Base-by-base conservation (phyloP, 2,888 invertebrate genomes). In the Drosophila sordidapex region DNA sequence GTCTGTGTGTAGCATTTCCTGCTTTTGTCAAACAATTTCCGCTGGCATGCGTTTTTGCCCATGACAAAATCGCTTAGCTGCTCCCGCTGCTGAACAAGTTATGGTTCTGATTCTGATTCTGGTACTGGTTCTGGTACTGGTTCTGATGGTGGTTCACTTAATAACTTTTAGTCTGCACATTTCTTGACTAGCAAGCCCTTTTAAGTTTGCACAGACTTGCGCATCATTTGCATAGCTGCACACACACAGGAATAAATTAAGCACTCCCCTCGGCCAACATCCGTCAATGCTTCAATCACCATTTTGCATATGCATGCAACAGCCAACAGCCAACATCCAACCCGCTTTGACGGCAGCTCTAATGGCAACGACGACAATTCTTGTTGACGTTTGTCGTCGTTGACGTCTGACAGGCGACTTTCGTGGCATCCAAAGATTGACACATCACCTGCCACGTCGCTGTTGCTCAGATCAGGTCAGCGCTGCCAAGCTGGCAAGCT, bases 11-110 rank as follows among this genome's bases (percentile, higher is more conserved):
- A 79, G 80, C 84, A 77, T 79, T 77, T 89, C 71, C 84, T 70
- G 82, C 85, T 77, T 83, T 85, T 89, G 88, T 90, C 79, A 67
- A 82, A 86, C 83, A 79, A 83, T 86, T 89, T 89, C 90, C 90
- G 81, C 63, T 70, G 46, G 61, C 83, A 76, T 65, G 72, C 63
- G 35, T 65, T 77, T 73, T 29, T 56, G 53, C 59, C 43, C 54
- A 71, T 33, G 60, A 61, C 51, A 79, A 53, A 46, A 46, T 62
- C 36, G 52, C 71, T 61, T 66, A 54, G 57, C 57, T 57, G 57
- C 29, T 31, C n/a, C 15, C 21, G 10, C 29, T 57, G n/a, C 57
- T 40, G 38, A 27, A n/a, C 54, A n/a, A 56, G 36, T 36, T 27
- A 35, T 56, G 27, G 27, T 0, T 38, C 25, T 18, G 38, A 27